Evolutionary conservation across 2,797 vertebrate genomes (phyloP).

Genomic region (Nannoperca obscura): DNA sequence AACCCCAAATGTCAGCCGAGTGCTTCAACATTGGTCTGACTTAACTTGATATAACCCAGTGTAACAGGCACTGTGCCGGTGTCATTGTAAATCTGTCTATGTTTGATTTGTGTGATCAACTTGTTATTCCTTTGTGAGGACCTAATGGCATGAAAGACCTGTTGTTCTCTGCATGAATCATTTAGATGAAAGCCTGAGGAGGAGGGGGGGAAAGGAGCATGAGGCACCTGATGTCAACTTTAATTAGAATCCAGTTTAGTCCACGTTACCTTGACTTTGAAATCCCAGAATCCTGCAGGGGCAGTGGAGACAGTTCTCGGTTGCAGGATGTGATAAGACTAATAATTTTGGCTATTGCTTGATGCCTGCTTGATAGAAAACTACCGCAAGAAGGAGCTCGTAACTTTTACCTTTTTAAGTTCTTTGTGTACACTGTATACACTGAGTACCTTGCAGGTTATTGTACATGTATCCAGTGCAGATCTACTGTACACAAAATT

Average conservation of each 20-base stretch:
- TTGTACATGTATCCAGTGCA: background rate
- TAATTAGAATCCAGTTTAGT: slow-evolving; percentile 86
- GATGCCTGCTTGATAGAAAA: slow-evolving; percentile 53
- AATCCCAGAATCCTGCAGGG: slow-evolving; percentile 81
- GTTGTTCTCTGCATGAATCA: slow-evolving; percentile 84
- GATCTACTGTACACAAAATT: background rate
- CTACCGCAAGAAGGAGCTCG: slow-evolving; percentile 37
- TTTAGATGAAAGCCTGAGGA: slow-evolving; percentile 84
- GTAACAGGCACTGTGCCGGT: slow-evolving; percentile 70
- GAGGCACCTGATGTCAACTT: slow-evolving; percentile 85
- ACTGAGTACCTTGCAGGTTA: background rate
- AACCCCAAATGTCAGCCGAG: slow-evolving; percentile 52
- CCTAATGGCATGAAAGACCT: slow-evolving; percentile 79
- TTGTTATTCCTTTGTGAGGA: slow-evolving; percentile 80
- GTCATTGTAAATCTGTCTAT: slow-evolving; percentile 77
- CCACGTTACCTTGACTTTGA: slow-evolving; percentile 84
- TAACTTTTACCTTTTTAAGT: slow-evolving; percentile 40
- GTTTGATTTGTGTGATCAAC: slow-evolving; percentile 80
- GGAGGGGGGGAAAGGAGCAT: slow-evolving; percentile 57
- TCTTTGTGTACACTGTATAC: background rate
- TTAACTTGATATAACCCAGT: slow-evolving; percentile 68
- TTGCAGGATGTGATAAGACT: slow-evolving; percentile 80
- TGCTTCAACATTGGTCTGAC: slow-evolving; percentile 53
- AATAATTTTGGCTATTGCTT: slow-evolving; percentile 63
- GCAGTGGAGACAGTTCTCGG: slow-evolving; percentile 73